Evolutionary conservation across 2,113 vertebrate genomes (phyloP).

Genomic region (Circaetus cinerascens): DNA sequence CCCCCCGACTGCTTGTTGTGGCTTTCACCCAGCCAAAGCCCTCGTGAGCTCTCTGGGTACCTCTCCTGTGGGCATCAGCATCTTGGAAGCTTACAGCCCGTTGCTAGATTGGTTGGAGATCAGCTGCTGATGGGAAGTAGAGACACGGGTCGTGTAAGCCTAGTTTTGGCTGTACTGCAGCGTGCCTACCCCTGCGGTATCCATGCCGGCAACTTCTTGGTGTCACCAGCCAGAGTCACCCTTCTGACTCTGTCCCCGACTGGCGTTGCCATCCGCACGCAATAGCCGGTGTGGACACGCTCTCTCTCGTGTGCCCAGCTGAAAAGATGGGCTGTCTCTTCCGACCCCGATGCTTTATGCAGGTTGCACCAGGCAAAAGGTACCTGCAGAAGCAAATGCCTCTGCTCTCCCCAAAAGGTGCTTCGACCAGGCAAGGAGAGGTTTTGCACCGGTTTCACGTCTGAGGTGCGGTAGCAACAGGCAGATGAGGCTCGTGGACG

Average conservation of each 20-base stretch:
- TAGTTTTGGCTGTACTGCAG: not conserved
- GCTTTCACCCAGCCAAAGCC: not conserved
- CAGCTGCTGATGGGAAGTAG: not conserved
- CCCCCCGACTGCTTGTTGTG: not conserved
- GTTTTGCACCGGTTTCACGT: not conserved
- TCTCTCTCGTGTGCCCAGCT: not conserved
- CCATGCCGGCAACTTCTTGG: not conserved
- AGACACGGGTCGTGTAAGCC: rapidly evolving
- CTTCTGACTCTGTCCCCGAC: not conserved
- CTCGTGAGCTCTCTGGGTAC: not conserved
- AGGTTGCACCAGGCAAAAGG: not conserved
- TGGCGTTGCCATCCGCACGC: rapidly evolving
- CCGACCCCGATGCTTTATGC: not conserved
- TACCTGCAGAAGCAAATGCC: not conserved
- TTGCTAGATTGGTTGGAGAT: not conserved
- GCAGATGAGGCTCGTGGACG: not conserved
- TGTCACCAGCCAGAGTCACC: not conserved
- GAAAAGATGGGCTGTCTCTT: too few species aligned
- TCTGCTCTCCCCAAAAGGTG: not conserved
- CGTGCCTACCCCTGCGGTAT: not conserved
- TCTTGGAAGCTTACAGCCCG: not conserved
- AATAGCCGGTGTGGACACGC: not conserved
- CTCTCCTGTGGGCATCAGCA: not conserved
- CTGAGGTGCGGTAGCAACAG: not conserved
- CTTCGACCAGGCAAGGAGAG: not conserved